Evolutionary conservation across 2,113 vertebrate species (phyloP), one percentile per base, ranked within the genome.

Genomic region (Prochilodus magdalenae): DNA sequence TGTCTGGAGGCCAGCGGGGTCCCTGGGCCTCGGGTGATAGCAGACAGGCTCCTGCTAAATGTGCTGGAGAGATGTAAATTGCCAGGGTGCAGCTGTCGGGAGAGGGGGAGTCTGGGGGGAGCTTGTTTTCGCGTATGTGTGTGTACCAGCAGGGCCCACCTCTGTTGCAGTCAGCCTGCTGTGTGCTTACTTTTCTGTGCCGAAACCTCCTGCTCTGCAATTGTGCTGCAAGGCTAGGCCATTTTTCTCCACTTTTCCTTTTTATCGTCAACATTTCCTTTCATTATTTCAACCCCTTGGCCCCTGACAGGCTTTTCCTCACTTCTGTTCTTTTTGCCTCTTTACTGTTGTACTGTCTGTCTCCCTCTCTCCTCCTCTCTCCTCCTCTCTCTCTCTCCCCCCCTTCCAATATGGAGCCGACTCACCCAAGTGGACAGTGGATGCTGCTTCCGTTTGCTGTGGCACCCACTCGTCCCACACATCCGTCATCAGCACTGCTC

Each of bases 1-100:
- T 86, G 85, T 93, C 89, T 92, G 88, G 88, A 88, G 85, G 81
- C 80, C 89, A 91, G 90, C 78, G 55, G 92, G 90, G 91, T 92
- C 93, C 93, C 94, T 91, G 91, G 92, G 94, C 92, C 92, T 92
- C 88, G 89, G 83, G 92, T 95, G 90, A 94, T 94, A 93, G 93
- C 94, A 95, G 90, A 89, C 95, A 92, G 94, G 88, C 90, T 93
- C 94, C 90, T 96, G 97, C 93, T 97, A 96, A 96, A 95, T 97
- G 97, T 96, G 95, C 94, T 95, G 95, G 95, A 96, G 93, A 96
- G 95, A 97, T 95, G 96, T 95, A 96, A 96, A 96, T 97, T 94
- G 95, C 92, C 91, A 84, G 90, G 89, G 90, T 91, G 94, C 96
- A 97, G 97, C 96, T 97, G 97, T 96, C 93, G 91, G 90, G 80